These are phyloP conservation scores for Chesias legatella DNA, from an alignment of 2,888 invertebrate genomes.

Conservation along the genomic window DNA sequence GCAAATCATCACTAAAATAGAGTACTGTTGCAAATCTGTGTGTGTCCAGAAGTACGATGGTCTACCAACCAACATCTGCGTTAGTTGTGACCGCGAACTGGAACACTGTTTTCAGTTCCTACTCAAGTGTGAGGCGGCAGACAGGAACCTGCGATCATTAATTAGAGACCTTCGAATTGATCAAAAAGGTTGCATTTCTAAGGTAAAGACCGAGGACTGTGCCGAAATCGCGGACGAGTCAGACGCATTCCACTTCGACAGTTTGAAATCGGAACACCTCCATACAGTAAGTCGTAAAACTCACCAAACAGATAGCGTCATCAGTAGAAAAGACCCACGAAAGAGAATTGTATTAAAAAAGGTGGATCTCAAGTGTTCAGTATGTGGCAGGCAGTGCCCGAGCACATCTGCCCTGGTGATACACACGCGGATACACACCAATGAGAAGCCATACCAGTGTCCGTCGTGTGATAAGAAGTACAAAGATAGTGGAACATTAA, in stretches of 20 bases:
- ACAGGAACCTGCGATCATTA: constrained; percentile 43
- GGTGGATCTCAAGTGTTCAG: constrained; percentile 36
- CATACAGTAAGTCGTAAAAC: not conserved
- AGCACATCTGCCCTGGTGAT: constrained; percentile 45
- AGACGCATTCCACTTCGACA: constrained; percentile 18
- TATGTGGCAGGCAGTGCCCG: constrained; percentile 46
- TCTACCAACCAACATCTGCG: constrained; percentile 49
- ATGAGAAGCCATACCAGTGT: constrained; percentile 52
- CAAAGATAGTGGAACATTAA: constrained; percentile 51
- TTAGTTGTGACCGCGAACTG: constrained; percentile 45
- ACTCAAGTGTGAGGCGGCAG: constrained; percentile 53
- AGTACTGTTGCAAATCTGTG: constrained; percentile 52
- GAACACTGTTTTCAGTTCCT: constrained; percentile 48
- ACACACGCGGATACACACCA: constrained; percentile 58
- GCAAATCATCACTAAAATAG: constrained; percentile 44
- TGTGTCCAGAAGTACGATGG: constrained; percentile 47
- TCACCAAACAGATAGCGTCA: not conserved
- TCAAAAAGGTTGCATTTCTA: constrained; percentile 12
- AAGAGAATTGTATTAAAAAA: constrained; percentile 31
- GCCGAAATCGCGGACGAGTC: constrained; percentile 28
- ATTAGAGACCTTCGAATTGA: not conserved
- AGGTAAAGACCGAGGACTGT: constrained; percentile 44
- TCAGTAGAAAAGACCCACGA: constrained; percentile 20
- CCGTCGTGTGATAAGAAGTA: constrained; percentile 54
- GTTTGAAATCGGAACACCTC: constrained; percentile 3